Evolutionary conservation across 2,113 vertebrate species (phyloP), one percentile per base, ranked within the genome.

Genomic region (Entomyzon cyanotis): DNA sequence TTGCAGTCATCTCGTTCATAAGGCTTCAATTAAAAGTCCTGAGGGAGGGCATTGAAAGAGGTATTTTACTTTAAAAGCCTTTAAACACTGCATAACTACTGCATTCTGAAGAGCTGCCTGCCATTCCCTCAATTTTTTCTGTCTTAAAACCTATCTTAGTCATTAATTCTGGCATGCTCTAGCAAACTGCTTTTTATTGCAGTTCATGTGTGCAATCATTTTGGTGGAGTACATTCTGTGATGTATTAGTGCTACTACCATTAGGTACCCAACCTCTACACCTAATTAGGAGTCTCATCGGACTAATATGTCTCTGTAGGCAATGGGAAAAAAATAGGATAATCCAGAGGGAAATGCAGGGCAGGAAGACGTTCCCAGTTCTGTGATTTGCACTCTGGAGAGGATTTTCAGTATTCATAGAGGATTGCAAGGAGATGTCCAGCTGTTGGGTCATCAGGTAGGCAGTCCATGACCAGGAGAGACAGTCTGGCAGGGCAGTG

Each of bases 21-120:
- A 69, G 42, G 27, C n/a, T 84, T 93, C 90, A 95, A 74, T 91
- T 96, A 93, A 95, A 90, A 93, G 84, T 88, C 87, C 68, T 11
- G 24, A 83, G 84, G 88, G 84, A 96, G 19, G 28, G 44, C 55
- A 59, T 4, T 80, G 39, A 76, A 82, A 94, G 74, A 88, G 24
- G 55, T 73, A 62, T 83, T 89, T 93, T 82, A 30, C 89, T 97
- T 90, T 77, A 87, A 90, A 93, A 91, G 59, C 67, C 39, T 94
- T 95, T 94, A 93, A 83, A 77, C 30, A 35, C 67, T 77, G 50
- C 24, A 56, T 27, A 50, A 74, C 42, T 83, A 30, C 24, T 90
- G 67, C 46, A 55, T 91, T 79, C 46, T 85, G 58, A 68, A 75
- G n/a, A 77, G 9, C 27, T 90, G 68, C 15, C 49, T 67, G 52